Conservation (phyloP, 92 coral and sea anemone species). For the Siderastrea siderea region DNA sequence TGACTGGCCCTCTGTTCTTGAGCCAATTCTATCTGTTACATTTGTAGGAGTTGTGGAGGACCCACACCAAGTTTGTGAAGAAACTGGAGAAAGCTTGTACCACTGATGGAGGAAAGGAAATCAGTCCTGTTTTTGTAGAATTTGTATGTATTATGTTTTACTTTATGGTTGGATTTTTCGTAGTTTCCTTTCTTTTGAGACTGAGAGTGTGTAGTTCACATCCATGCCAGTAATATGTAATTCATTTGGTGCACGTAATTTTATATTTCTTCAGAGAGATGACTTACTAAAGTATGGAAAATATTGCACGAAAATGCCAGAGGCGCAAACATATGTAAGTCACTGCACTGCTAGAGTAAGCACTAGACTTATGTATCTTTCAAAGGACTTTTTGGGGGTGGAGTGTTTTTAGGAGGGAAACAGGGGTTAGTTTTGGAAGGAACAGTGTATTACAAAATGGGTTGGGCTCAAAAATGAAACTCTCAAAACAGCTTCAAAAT, state of each 20-base stretch:
- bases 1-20: too few relatives aligned
- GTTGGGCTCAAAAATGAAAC: too few relatives aligned
- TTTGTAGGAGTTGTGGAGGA: constrained; percentile 76
- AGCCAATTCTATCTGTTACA: not conserved
- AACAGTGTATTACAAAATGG: too few relatives aligned
- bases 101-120: constrained; percentile 58
- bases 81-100: constrained; percentile 84
- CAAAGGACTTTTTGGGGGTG: too few relatives aligned
- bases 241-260: not conserved
- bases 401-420: too few relatives aligned
- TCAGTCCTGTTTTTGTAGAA: constrained; percentile 87
- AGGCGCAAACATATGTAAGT: constrained; percentile 94
- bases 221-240: not conserved
- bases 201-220: not conserved
- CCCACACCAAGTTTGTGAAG: constrained; percentile 80
- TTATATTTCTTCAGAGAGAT: constrained; percentile 73
- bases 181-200: not conserved
- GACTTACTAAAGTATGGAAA: constrained; percentile 95
- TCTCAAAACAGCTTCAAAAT: too few relatives aligned
- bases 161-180: not conserved
- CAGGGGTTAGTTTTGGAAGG: too few relatives aligned
- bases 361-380: too few relatives aligned
- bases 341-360: not conserved
- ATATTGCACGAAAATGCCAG: constrained; percentile 97
- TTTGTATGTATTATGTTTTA: constrained; percentile 70